Evolutionary conservation across 1,140 invertebrate species (phyloP), one percentile per base, ranked within the genome.

Genomic region (Mesaphorura yosii): DNA sequence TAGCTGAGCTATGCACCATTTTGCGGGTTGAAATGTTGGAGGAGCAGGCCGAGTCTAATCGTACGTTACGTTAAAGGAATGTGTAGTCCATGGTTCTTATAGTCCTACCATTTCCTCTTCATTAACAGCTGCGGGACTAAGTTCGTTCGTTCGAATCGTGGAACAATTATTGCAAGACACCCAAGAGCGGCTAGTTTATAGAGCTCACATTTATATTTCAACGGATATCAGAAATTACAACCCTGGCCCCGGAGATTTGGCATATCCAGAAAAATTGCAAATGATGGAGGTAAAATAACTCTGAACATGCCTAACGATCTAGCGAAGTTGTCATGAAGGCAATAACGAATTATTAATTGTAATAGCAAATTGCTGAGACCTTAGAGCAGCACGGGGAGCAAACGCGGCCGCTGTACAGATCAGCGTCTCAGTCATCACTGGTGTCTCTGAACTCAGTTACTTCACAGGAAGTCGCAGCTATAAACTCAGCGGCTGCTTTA

Each of bases 1-100:
- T 98, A 14, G 87, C 93, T 0, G 95, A 98, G 71, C 80, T 98
- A 20, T 98, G 93, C 67, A 84, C 85, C 28, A 96, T 98, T 57
- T 72, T 98, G 1, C 80, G 82, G 44, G 79, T 88, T 40, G 93
- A 97, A 75, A 92, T 97, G 80, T 73, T 96, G 10, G 89, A 93
- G 66, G 92, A 97, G 64, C 88, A 94, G 65, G 85, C 91, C 1
- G 79, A 82, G 56, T 84, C 82, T 63, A 89, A 89, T 69, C 76
- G 84, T 85, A 71, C 78, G 73, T 67, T 37, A 42, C 14, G 15
- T 42, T 6, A 42, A 42, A 42, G 22, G 40, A 14, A 14, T 6
- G 27, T 50, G 6, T 37, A 40, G 14, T 34, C 10, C n/a, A 34
- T 34, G n/a, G 31, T 7, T 41, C 23, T 34, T 10, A 50, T 44